These are phyloP conservation scores for Champsocephalus gunnari DNA, from an alignment of 2,797 vertebrate genomes.

Conservation along the genomic window DNA sequence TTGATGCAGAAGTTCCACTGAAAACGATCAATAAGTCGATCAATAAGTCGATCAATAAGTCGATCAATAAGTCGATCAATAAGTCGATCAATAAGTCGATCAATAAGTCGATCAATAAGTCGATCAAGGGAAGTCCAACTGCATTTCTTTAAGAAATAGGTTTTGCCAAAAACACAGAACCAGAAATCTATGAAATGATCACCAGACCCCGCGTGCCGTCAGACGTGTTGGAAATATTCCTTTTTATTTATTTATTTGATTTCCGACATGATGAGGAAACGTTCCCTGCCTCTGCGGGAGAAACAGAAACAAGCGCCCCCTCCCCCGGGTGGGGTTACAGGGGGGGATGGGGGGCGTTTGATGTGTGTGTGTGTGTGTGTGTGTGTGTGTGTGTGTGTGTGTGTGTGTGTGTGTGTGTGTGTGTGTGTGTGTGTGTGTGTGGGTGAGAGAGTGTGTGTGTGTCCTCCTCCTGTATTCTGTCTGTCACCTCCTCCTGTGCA, in stretches of 20 bases:
- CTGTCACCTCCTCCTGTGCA: slow-evolving; percentile 69
- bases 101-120: too few relatives aligned
- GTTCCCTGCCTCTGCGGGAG: slow-evolving; percentile 13
- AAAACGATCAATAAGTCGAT: too few relatives aligned
- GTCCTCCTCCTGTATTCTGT: slow-evolving; percentile 54
- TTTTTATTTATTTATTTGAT: not conserved
- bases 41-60: too few relatives aligned
- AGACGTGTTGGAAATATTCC: slow-evolving; percentile 37
- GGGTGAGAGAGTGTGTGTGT: slow-evolving; percentile 23
- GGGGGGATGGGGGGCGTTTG: slow-evolving; percentile 16
- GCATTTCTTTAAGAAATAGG: too few relatives aligned
- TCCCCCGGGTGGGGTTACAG: not conserved
- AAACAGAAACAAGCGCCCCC: slow-evolving; percentile 33
- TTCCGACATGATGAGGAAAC: slow-evolving; percentile 26
- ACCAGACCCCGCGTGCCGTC: not conserved
- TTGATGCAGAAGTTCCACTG: too few relatives aligned
- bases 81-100: too few relatives aligned
- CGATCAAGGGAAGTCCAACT: too few relatives aligned
- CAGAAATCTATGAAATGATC: too few relatives aligned
- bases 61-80: too few relatives aligned
- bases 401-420: slow-evolving; percentile 5
- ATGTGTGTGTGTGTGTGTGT: slow-evolving; percentile 33
- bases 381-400: not conserved
- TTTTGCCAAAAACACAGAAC: too few relatives aligned
- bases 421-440: slow-evolving; percentile 3